Percentiles rank a stretch among this genome's conserved stretches.
These are phyloP conservation scores for Scopus umbretta DNA, from an alignment of 2,113 vertebrate species.

Conservation along the genomic window DNA sequence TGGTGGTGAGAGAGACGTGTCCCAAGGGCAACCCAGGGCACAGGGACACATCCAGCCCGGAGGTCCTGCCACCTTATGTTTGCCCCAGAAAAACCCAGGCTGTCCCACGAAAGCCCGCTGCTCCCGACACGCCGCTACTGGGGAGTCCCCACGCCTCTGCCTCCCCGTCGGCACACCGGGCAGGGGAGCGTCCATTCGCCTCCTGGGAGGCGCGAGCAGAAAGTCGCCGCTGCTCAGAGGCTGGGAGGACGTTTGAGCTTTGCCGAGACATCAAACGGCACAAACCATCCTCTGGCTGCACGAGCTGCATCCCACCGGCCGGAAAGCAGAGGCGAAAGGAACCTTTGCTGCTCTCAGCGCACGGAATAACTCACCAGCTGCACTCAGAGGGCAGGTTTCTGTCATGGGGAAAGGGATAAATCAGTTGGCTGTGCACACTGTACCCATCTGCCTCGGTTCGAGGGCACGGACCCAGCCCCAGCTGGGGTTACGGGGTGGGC, in stretches of 20 bases:
- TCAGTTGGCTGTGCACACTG: rapidly evolving
- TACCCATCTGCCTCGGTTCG: rapidly evolving
- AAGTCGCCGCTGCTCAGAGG: not conserved
- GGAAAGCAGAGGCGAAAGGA: not conserved
- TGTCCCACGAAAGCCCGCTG: not conserved
- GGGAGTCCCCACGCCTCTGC: not conserved
- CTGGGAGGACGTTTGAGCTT: not conserved
- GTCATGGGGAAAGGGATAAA: rapidly evolving
- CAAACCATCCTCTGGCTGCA: not conserved
- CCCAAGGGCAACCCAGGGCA: not conserved
- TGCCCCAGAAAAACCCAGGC: not conserved
- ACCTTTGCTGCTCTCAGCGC: not conserved
- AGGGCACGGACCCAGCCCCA: not conserved
- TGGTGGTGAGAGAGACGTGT: rapidly evolving
- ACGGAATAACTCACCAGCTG: rapidly evolving
- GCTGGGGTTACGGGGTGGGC: rapidly evolving
- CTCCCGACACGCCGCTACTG: not conserved
- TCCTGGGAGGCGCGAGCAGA: rapidly evolving
- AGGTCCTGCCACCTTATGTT: not conserved
- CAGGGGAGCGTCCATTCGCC: not conserved
- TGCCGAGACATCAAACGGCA: not conserved
- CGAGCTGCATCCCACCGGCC: not conserved
- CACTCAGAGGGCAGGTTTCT: not conserved
- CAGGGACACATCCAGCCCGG: rapidly evolving
- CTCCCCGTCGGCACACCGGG: rapidly evolving